Percentiles rank a stretch among this genome's conserved stretches.
phyloP scores from a whole-genome alignment of 2,797 vertebrate species.

The Meda fulgida region DNA sequence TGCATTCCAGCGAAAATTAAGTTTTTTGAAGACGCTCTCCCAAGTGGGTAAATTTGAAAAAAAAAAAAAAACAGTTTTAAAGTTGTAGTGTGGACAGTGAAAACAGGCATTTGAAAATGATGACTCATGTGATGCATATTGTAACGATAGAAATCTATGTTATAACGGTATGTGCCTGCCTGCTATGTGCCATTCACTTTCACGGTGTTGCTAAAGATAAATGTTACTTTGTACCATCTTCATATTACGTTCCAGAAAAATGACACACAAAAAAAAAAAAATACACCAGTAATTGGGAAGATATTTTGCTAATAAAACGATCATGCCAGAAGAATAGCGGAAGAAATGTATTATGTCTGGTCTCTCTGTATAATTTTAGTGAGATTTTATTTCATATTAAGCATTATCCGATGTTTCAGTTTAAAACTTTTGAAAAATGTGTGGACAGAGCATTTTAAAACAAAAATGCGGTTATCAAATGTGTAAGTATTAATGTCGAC shows the following conservation, averaged over 20 bases:
- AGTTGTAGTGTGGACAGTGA: neutral
- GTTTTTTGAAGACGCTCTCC: neutral
- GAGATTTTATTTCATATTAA: neutral
- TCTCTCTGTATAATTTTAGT: neutral
- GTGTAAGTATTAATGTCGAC: neutral
- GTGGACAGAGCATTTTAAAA: neutral
- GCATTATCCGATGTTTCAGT: neutral
- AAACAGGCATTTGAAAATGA: too few relatives aligned
- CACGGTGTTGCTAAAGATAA: neutral
- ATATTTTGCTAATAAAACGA: too few relatives aligned
- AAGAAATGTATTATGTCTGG: too few relatives aligned
- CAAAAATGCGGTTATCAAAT: neutral
- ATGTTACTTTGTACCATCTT: neutral
- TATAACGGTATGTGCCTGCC: neutral
- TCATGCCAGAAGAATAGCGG: too few relatives aligned
- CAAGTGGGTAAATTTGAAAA: neutral
- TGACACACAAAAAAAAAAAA: too few relatives aligned
- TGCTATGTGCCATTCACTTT: neutral
- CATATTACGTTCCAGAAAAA: neutral
- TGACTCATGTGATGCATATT: neutral
- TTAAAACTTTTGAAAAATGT: neutral
- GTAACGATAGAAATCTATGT: neutral
- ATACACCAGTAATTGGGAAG: too few relatives aligned
- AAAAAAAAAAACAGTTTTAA: neutral
- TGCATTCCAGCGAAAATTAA: neutral